A percentile compares a stretch with the other conserved stretches of the same genome.
Conservation (phyloP, 2,797 vertebrate genomes). For the Neomorphus geoffroyi region DNA sequence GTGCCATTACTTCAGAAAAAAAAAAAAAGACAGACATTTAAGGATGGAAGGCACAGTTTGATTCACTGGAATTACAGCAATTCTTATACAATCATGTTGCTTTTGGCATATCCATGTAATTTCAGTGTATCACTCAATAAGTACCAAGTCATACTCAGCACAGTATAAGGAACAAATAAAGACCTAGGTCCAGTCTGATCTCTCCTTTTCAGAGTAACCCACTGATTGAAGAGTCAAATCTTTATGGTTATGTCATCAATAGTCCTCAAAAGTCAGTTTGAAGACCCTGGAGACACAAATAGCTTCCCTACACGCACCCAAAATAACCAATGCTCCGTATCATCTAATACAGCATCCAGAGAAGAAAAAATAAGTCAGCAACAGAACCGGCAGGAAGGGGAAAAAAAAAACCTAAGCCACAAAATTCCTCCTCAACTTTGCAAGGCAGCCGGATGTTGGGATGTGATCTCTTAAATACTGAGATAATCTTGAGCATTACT, state of each 20-base stretch:
- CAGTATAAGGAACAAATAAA: not conserved
- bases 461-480: not conserved
- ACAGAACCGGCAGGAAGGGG: not conserved
- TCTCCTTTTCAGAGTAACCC: not conserved
- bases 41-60: not conserved
- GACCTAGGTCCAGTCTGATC: not conserved
- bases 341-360: not conserved
- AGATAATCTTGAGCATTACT: not conserved
- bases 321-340: not conserved
- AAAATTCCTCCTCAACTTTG: rapidly evolving
- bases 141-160: not conserved
- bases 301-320: not conserved
- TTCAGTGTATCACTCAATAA: not conserved
- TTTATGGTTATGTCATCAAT: rapidly evolving
- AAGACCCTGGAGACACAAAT: not conserved
- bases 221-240: not conserved
- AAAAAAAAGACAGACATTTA: not conserved
- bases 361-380: not conserved
- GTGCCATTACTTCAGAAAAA: not conserved
- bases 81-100: not conserved
- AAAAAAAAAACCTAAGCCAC: not conserved
- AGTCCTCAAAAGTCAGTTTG: not conserved
- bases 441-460: not conserved
- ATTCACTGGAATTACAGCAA: not conserved
- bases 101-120: not conserved